Conservation (phyloP, 2,797 vertebrate genomes). For the Champsocephalus gunnari region DNA sequence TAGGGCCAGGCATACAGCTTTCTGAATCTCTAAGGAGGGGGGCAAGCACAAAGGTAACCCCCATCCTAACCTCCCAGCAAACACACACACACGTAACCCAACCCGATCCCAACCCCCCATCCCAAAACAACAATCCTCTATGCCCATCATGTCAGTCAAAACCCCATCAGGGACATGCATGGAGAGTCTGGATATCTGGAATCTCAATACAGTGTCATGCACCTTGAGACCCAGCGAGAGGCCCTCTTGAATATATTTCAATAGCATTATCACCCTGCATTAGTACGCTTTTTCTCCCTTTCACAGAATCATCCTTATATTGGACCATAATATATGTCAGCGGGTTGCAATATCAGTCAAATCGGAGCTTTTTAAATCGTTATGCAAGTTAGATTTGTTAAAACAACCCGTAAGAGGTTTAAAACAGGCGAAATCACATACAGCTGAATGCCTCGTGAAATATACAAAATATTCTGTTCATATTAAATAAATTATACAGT, state of each 20-base stretch:
- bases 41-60: slow-evolving; percentile 78
- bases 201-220: slow-evolving; percentile 84
- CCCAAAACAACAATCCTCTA: slow-evolving; percentile 80
- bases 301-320: slow-evolving; percentile 71
- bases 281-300: slow-evolving; percentile 63
- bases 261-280: slow-evolving; percentile 79
- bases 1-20: slow-evolving; percentile 78
- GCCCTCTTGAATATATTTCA: slow-evolving; percentile 83
- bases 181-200: slow-evolving; percentile 81
- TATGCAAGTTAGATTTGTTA: slow-evolving; percentile 24
- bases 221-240: slow-evolving; percentile 79
- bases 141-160: slow-evolving; percentile 83
- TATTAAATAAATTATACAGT: background rate
- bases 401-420: background rate
- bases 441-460: slow-evolving; percentile 17
- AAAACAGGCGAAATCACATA: slow-evolving; percentile 13
- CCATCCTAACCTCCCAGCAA: slow-evolving; percentile 62
- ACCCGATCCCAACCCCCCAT: slow-evolving; percentile 73
- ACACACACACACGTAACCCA: slow-evolving; percentile 60
- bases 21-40: slow-evolving; percentile 76
- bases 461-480: slow-evolving; percentile 43
- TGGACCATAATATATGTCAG: slow-evolving; percentile 64
- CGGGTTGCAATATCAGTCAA: slow-evolving; percentile 53
- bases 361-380: slow-evolving; percentile 47
- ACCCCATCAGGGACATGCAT: slow-evolving; percentile 82